phyloP scores from a whole-genome alignment of 2,888 invertebrate genomes.

The Keiferia lycopersicella region DNA sequence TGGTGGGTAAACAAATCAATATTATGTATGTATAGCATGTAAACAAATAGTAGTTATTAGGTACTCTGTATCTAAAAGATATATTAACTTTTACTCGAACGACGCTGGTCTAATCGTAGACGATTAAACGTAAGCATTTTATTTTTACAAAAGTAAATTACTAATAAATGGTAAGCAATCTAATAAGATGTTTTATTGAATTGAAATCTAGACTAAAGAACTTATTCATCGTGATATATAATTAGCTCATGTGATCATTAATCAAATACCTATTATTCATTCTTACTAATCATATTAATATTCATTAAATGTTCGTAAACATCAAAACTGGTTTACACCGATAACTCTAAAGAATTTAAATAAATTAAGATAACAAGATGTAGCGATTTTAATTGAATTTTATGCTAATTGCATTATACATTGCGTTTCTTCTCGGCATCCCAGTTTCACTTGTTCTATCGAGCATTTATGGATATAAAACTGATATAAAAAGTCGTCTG shows the following conservation, averaged over 20 bases:
- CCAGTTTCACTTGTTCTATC: neutral
- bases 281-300: neutral
- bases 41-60: neutral
- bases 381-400: too few species aligned
- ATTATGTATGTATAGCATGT: neutral
- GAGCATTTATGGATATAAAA: neutral
- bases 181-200: neutral
- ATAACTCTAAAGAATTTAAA: neutral
- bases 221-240: too few species aligned
- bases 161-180: neutral
- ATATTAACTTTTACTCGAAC: neutral
- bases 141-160: conserved; percentile 12
- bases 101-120: conserved; percentile 7
- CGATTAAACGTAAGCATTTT: conserved; percentile 8
- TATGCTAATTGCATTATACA: neutral
- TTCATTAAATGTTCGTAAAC: neutral
- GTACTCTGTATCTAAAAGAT: neutral
- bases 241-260: neutral
- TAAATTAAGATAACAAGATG: neutral
- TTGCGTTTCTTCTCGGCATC: neutral
- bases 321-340: neutral
- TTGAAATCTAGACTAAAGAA: too few species aligned
- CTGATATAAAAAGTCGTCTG: conserved; percentile 1
- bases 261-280: neutral
- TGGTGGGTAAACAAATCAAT: neutral